Evolutionary conservation across 2,888 invertebrate species (phyloP).

Genomic region (Ormyrus nitidulus): DNA sequence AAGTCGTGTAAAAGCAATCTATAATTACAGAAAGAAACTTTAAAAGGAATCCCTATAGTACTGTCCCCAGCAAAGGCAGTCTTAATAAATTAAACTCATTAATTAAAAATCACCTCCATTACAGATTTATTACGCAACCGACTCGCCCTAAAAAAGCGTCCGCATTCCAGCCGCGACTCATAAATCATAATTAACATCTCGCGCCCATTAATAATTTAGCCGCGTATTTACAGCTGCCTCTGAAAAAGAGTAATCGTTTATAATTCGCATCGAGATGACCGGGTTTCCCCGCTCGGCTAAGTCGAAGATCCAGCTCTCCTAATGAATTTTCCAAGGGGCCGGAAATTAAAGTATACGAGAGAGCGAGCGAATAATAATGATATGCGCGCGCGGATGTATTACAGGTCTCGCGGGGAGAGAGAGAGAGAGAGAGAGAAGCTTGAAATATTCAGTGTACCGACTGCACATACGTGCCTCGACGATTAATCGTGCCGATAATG

Average conservation of each 20-base stretch:
- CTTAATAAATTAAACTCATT: too few species aligned
- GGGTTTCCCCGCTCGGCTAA: background rate
- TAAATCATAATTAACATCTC: too few species aligned
- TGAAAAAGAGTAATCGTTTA: too few species aligned
- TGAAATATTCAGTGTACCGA: conserved; percentile 35
- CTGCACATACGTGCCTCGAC: background rate
- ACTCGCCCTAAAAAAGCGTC: background rate
- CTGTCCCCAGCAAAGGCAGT: too few species aligned
- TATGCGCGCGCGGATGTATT: conserved; percentile 36
- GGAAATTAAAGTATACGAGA: conserved; percentile 50
- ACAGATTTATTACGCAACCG: background rate
- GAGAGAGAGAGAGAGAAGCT: background rate
- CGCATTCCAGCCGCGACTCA: too few species aligned
- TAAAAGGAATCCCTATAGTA: too few species aligned
- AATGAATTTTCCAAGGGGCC: conserved; percentile 48
- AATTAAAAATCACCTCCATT: too few species aligned
- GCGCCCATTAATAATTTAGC: too few species aligned
- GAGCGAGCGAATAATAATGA: conserved; percentile 28
- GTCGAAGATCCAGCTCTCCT: conserved; percentile 11
- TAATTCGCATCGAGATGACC: background rate
- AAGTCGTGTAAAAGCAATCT: too few species aligned
- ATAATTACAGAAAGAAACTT: too few species aligned
- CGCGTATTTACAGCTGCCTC: too few species aligned
- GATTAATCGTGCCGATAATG: conserved; percentile 29
- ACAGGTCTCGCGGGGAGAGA: background rate